phyloP scores from a whole-genome alignment of 2,888 invertebrate genomes.

The Cancer borealis region DNA sequence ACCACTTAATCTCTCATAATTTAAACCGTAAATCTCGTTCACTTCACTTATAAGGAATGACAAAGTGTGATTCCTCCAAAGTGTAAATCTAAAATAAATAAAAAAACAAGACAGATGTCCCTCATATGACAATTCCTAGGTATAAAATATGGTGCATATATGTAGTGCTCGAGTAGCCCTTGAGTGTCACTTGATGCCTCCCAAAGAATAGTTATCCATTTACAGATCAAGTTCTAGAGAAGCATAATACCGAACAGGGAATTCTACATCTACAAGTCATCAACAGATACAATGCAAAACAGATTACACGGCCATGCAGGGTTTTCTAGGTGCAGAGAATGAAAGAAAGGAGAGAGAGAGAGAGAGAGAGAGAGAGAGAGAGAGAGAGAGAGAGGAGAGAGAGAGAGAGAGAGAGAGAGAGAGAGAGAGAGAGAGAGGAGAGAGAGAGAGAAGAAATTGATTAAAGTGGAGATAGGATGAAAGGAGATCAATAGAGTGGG shows the following conservation, averaged over 20 bases:
- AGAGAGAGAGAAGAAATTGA: not conserved
- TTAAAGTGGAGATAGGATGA: not conserved
- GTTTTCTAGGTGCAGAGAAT: not conserved
- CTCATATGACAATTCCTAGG: not conserved
- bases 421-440: conserved; percentile 23
- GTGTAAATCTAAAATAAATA: not conserved
- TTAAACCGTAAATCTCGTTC: not conserved
- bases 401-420: conserved; percentile 44
- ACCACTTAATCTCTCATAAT: not conserved
- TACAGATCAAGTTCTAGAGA: not conserved
- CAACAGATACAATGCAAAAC: conserved; percentile 28
- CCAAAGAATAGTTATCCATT: not conserved
- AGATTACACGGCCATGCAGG: conserved; percentile 18
- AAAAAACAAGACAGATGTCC: not conserved
- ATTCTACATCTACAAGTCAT: conserved; percentile 34
- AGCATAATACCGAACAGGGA: conserved; percentile 37
- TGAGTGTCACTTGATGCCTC: not conserved
- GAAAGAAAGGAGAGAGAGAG: not conserved
- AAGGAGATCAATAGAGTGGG: not conserved
- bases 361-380: conserved; percentile 36
- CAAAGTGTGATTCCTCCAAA: not conserved
- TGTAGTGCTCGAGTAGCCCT: not conserved
- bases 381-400: conserved; percentile 36
- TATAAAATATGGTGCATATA: conserved; percentile 20
- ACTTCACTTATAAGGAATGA: not conserved